Evolutionary conservation across 2,888 invertebrate genomes (phyloP).

Genomic region (Sepioteuthis lessoniana): DNA sequence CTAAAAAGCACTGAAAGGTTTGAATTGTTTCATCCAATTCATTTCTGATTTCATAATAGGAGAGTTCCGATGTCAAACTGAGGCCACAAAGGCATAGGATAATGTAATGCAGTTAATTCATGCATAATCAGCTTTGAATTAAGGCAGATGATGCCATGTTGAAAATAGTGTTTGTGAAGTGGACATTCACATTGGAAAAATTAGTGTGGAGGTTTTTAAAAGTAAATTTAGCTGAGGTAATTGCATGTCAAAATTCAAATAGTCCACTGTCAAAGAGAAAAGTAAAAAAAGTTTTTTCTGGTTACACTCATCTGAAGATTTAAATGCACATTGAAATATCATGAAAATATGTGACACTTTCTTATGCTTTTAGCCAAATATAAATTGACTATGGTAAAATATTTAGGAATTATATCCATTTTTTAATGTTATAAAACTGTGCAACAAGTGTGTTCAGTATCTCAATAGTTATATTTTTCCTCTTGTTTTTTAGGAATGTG

Average conservation of each 20-base stretch:
- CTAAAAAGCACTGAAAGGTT: not conserved
- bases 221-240: not conserved
- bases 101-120: not conserved
- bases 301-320: not conserved
- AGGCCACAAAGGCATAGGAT: not conserved
- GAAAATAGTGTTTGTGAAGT: not conserved
- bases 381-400: not conserved
- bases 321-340: not conserved
- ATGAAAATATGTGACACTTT: not conserved
- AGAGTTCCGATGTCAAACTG: not conserved
- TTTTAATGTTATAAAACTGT: too few relatives aligned
- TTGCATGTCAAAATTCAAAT: not conserved
- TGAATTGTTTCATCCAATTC: not conserved
- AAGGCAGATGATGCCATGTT: not conserved
- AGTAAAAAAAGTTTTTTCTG: not conserved
- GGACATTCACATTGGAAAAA: not conserved
- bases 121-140: not conserved
- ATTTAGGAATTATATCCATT: too few relatives aligned
- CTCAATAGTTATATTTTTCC: not conserved
- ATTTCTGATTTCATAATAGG: not conserved
- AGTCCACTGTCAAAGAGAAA: not conserved
- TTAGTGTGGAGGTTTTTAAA: not conserved
- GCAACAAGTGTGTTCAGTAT: not conserved
- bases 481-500: not conserved
- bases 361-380: not conserved